These are phyloP conservation scores for Enteromius anoplus DNA, from an alignment of 2,797 vertebrate species.

Conservation along the genomic window DNA sequence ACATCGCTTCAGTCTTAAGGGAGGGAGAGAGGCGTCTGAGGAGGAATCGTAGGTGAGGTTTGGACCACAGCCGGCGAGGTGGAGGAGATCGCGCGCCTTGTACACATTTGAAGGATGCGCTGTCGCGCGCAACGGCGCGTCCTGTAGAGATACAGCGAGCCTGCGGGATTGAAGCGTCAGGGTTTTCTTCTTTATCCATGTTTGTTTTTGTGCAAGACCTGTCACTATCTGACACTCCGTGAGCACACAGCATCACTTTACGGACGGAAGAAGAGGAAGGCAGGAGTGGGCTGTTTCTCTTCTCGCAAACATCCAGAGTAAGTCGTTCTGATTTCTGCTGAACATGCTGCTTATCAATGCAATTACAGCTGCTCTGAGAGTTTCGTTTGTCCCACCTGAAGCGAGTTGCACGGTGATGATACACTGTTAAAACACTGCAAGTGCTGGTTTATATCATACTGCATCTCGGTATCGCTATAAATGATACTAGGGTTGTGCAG, in stretches of 20 bases:
- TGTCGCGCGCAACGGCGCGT: constrained; percentile 46
- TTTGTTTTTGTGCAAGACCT: constrained; percentile 41
- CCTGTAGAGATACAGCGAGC: constrained; percentile 39
- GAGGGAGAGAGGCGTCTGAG: constrained; percentile 31
- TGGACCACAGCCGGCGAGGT: constrained; percentile 33
- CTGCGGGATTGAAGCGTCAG: constrained; percentile 46
- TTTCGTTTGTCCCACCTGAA: constrained; percentile 27
- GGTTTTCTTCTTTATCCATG: constrained; percentile 37
- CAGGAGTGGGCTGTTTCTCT: constrained; percentile 19
- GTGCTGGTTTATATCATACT: background rate
- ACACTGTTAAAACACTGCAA: background rate
- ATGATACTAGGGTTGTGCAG: background rate
- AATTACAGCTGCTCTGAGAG: constrained; percentile 29
- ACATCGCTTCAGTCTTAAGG: constrained; percentile 14
- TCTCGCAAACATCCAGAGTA: constrained; percentile 50
- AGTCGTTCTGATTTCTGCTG: constrained; percentile 38
- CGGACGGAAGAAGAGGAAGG: constrained; percentile 30
- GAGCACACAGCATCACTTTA: constrained; percentile 35
- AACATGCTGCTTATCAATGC: constrained; percentile 18
- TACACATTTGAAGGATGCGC: constrained; percentile 49
- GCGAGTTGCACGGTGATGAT: constrained; percentile 13
- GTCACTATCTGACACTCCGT: constrained; percentile 29
- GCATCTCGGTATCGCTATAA: background rate
- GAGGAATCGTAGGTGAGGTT: constrained; percentile 43
- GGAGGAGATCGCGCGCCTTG: constrained; percentile 15